A percentile compares a stretch with the other conserved stretches of the same genome.
Conservation (phyloP, 2,888 invertebrate species). For the Linnaemya tessellans region DNA sequence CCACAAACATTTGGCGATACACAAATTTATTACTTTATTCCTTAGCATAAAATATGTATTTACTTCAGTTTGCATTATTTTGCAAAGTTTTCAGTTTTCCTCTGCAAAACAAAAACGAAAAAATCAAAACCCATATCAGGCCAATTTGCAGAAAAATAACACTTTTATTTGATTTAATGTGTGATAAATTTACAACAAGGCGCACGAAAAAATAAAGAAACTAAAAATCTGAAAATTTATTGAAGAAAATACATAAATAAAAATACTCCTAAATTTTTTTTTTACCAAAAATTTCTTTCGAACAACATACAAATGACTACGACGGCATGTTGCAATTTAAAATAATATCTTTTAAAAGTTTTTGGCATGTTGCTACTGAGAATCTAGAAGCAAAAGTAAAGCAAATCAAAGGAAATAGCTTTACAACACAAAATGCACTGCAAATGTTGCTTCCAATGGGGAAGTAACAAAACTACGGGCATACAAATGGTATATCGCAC, state of each 20-base stretch:
- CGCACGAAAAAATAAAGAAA: background rate
- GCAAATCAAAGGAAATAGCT: conserved; percentile 33
- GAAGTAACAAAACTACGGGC: background rate
- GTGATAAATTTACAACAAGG: conserved; percentile 53
- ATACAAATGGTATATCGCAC: background rate
- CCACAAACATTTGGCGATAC: background rate
- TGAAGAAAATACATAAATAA: conserved; percentile 64
- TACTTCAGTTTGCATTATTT: background rate
- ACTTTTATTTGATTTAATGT: conserved; percentile 59
- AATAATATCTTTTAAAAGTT: conserved; percentile 60
- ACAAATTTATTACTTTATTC: background rate
- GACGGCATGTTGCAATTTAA: conserved; percentile 61
- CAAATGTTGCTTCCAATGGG: background rate
- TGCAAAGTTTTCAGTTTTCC: conserved; percentile 7
- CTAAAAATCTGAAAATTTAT: conserved; percentile 61
- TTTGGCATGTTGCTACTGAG: conserved; percentile 65
- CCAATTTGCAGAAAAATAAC: conserved; percentile 34
- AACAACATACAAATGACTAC: conserved; percentile 57
- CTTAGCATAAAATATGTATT: background rate
- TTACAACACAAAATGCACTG: background rate
- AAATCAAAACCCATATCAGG: background rate
- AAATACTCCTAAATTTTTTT: background rate
- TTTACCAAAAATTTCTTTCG: background rate
- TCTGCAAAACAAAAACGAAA: background rate
- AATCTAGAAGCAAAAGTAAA: conserved; percentile 11